phyloP scores from a whole-genome alignment of 2,113 vertebrate species.

The Ptilonorhynchus violaceus region DNA sequence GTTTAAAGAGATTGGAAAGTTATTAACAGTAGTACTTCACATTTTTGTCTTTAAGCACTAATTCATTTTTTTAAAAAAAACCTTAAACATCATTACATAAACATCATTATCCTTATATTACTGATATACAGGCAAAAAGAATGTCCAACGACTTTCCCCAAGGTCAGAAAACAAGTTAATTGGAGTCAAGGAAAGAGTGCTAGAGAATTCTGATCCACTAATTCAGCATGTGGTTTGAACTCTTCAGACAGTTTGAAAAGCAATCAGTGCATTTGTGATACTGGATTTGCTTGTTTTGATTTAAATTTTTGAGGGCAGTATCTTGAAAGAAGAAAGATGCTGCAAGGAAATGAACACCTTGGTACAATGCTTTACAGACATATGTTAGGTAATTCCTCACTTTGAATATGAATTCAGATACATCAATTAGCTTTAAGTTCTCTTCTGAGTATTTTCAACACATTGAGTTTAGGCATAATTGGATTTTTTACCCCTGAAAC shows the following conservation, averaged over 20 bases:
- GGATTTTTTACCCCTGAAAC: conserved; percentile 39
- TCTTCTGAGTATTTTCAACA: conserved; percentile 55
- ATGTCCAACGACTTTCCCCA: background rate
- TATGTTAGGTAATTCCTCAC: conserved; percentile 25
- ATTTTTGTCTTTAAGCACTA: background rate
- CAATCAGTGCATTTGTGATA: background rate
- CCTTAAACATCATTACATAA: background rate
- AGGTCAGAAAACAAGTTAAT: background rate
- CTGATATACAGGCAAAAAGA: background rate
- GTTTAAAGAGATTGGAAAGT: background rate
- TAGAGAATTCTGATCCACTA: background rate
- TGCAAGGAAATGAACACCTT: conserved; percentile 33
- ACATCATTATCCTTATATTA: background rate
- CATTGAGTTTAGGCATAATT: conserved; percentile 52
- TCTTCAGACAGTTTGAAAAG: background rate
- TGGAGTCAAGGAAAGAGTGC: background rate
- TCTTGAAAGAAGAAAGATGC: conserved; percentile 42
- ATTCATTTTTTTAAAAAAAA: background rate
- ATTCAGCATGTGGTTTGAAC: background rate
- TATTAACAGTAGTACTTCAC: background rate
- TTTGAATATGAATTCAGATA: conserved; percentile 59
- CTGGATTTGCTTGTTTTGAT: background rate
- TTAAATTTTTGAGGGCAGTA: conserved; percentile 4
- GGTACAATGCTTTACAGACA: background rate
- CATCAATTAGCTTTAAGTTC: conserved; percentile 44